Conservation (phyloP, 2,888 invertebrate genomes). For the Netelia virgata region DNA sequence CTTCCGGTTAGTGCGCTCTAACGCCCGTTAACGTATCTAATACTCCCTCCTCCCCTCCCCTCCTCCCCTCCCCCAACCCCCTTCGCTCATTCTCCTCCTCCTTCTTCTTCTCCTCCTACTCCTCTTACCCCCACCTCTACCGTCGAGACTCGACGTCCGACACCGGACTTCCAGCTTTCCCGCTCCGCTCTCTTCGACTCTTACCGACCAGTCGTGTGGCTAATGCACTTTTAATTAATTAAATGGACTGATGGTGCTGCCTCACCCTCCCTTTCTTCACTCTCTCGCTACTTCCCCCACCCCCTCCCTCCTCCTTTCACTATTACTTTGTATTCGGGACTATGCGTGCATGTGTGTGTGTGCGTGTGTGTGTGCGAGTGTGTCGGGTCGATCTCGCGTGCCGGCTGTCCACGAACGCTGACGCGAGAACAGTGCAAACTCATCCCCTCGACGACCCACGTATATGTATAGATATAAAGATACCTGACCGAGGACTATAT, state of each 20-base stretch:
- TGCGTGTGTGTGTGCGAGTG: conserved; percentile 57
- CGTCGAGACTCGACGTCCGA: conserved; percentile 21
- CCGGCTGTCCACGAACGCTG: conserved; percentile 79
- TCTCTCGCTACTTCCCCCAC: conserved; percentile 48
- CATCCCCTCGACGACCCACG: conserved; percentile 73
- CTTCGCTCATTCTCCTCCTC: conserved; percentile 26
- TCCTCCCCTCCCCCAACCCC: conserved; percentile 3
- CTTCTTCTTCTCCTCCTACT: neutral
- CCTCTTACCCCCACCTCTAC: neutral
- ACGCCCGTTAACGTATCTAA: conserved; percentile 69
- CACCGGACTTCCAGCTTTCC: conserved; percentile 50
- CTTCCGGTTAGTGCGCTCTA: conserved; percentile 77
- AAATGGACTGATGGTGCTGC: conserved; percentile 83
- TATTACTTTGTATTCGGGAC: conserved; percentile 66
- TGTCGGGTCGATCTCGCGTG: conserved; percentile 83
- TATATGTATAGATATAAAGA: conserved; percentile 5
- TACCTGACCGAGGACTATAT: neutral
- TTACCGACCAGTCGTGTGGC: conserved; percentile 70
- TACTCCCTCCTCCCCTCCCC: conserved; percentile 55
- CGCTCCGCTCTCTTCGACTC: neutral
- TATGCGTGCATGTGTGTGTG: conserved; percentile 48
- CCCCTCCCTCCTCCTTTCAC: conserved; percentile 41
- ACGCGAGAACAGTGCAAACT: conserved; percentile 78
- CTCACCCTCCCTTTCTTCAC: conserved; percentile 65
- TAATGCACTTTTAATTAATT: conserved; percentile 85